phyloP scores from a whole-genome alignment of 1,140 invertebrate species.

The Macrocentrus cingulum region DNA sequence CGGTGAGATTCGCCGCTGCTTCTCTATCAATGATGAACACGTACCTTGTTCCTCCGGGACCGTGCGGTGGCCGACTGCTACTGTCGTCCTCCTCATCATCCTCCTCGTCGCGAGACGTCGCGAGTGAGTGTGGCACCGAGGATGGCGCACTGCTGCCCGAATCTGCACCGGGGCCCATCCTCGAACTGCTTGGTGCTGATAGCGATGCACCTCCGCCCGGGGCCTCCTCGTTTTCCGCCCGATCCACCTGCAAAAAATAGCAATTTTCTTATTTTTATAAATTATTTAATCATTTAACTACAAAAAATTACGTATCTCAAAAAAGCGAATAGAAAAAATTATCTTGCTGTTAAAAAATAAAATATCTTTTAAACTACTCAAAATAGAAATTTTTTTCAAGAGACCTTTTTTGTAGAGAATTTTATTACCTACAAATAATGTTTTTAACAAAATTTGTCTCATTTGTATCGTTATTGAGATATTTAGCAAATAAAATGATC shows the following conservation, averaged over 20 bases:
- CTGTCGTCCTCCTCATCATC: constrained; percentile 56
- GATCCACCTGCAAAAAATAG: constrained; percentile 49
- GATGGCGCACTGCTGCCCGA: constrained; percentile 56
- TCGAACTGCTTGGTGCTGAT: constrained; percentile 46
- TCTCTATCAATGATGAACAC: too few species aligned
- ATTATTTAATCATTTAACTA: not conserved
- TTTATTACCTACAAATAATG: too few species aligned
- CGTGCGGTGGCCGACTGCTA: constrained; percentile 49
- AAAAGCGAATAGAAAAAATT: too few species aligned
- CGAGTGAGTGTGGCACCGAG: constrained; percentile 53
- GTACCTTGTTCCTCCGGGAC: constrained; percentile 49
- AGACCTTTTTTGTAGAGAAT: too few species aligned
- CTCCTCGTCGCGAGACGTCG: constrained; percentile 55
- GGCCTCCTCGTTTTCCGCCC: constrained; percentile 54
- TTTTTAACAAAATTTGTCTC: too few species aligned
- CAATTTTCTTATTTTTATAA: not conserved
- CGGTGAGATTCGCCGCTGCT: constrained; percentile 31
- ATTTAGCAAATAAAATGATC: too few species aligned
- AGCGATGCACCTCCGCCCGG: constrained; percentile 50
- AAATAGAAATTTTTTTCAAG: too few species aligned
- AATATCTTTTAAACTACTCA: too few species aligned
- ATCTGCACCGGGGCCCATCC: constrained; percentile 54
- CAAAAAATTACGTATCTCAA: too few species aligned
- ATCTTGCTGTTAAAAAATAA: too few species aligned
- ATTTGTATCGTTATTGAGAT: too few species aligned